Evolutionary conservation across 2,797 vertebrate species (phyloP).

Genomic region (Chaunax sp.): DNA sequence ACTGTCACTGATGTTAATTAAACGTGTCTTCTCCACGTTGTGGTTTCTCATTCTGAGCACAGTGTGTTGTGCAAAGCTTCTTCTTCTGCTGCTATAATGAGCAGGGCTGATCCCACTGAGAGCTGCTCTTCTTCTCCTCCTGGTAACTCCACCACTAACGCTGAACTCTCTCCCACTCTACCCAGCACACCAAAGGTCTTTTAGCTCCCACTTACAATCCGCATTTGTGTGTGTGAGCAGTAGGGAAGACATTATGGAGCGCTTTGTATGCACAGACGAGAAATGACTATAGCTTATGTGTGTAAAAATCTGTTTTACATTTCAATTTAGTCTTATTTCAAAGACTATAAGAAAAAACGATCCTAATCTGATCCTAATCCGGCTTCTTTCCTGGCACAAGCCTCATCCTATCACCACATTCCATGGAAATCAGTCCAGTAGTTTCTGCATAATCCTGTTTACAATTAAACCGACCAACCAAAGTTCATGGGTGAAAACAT

Average conservation of each 20-base stretch:
- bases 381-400: no score
- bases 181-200: constrained; percentile 44
- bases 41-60: constrained; percentile 30
- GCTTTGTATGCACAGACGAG: no score
- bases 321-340: no score
- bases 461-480: no score
- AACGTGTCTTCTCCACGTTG: constrained; percentile 24
- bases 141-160: constrained; percentile 43
- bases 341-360: no score
- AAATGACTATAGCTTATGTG: no score
- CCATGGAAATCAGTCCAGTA: no score
- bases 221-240: constrained; percentile 14
- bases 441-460: no score
- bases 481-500: no score
- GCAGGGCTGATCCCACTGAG: constrained; percentile 50
- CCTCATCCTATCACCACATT: no score
- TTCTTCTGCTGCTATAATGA: constrained; percentile 61
- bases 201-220: constrained; percentile 5
- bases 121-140: constrained; percentile 31
- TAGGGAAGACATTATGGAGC: background rate
- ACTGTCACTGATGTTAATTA: constrained; percentile 56
- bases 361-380: no score
- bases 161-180: constrained; percentile 51
- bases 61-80: constrained; percentile 51
- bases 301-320: no score